phyloP scores from a whole-genome alignment of 2,113 vertebrate species.

The Cyprinodon brontotheroides region DNA sequence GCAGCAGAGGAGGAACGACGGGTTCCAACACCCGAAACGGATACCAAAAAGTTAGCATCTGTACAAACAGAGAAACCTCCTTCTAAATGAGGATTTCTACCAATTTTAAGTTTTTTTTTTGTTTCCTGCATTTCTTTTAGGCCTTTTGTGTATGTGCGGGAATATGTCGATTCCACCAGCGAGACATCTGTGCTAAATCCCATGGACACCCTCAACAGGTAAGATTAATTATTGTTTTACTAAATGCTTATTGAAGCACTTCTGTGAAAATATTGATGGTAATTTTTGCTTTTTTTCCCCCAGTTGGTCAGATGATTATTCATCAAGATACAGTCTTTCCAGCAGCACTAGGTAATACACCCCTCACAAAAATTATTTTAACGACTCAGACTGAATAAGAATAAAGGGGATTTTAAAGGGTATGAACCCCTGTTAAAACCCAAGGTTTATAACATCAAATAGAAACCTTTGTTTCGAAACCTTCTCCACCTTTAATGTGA shows the following conservation, averaged over 20 bases:
- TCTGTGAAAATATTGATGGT: not conserved
- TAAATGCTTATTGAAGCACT: not conserved
- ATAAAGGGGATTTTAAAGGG: not conserved
- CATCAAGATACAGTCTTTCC: constrained; percentile 67
- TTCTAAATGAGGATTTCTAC: not conserved
- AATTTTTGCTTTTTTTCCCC: constrained; percentile 15
- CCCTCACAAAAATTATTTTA: not conserved
- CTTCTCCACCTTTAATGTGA: not conserved
- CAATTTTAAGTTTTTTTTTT: not conserved
- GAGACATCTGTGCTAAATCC: constrained; percentile 59
- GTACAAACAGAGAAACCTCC: not conserved
- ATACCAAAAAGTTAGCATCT: constrained; percentile 74
- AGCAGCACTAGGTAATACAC: constrained; percentile 63
- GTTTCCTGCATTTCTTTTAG: constrained; percentile 58
- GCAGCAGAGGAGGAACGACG: constrained; percentile 26
- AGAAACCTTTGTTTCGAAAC: not conserved
- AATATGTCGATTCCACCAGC: constrained; percentile 80
- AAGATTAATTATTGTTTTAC: constrained; percentile 7
- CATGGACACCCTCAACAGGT: constrained; percentile 66
- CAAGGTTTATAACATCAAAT: not conserved
- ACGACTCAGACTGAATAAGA: not conserved
- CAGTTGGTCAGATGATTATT: constrained; percentile 62
- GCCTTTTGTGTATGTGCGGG: constrained; percentile 85
- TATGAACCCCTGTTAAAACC: not conserved
- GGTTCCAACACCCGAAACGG: constrained; percentile 54